Conservation (phyloP, 2,113 vertebrate species). For the Paralichthys olivaceus region DNA sequence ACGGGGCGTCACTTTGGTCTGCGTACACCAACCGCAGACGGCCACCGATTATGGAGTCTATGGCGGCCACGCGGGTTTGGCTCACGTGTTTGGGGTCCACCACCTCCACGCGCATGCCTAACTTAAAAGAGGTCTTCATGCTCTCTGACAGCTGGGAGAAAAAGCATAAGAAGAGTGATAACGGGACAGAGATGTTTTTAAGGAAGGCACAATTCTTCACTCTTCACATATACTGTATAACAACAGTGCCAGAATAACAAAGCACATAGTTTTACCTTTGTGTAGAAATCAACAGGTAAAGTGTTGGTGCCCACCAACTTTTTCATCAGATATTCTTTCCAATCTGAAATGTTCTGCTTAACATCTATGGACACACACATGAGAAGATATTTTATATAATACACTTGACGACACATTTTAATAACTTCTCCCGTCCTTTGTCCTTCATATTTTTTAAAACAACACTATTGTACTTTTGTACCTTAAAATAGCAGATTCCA, state of each 20-base stretch:
- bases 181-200: neutral
- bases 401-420: too few relatives aligned
- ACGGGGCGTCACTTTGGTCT: slow-evolving; percentile 82
- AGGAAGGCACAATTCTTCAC: neutral
- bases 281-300: slow-evolving; percentile 93
- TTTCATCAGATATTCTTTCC: slow-evolving; percentile 94
- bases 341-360: slow-evolving; percentile 82
- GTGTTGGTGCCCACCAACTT: slow-evolving; percentile 91
- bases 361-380: slow-evolving; percentile 62
- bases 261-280: slow-evolving; percentile 85
- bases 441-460: too few relatives aligned
- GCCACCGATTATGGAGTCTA: slow-evolving; percentile 89
- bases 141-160: slow-evolving; percentile 87
- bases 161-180: neutral
- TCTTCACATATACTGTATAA: neutral
- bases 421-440: too few relatives aligned
- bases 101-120: slow-evolving; percentile 92
- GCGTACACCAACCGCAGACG: slow-evolving; percentile 91
- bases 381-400: neutral
- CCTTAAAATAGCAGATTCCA: too few relatives aligned
- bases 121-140: slow-evolving; percentile 88
- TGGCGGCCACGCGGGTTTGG: slow-evolving; percentile 86
- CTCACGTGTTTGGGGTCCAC: slow-evolving; percentile 91
- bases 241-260: neutral
- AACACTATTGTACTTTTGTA: too few relatives aligned